phyloP scores from a whole-genome alignment of 2,888 invertebrate genomes.

The Drymonia ruficornis region DNA sequence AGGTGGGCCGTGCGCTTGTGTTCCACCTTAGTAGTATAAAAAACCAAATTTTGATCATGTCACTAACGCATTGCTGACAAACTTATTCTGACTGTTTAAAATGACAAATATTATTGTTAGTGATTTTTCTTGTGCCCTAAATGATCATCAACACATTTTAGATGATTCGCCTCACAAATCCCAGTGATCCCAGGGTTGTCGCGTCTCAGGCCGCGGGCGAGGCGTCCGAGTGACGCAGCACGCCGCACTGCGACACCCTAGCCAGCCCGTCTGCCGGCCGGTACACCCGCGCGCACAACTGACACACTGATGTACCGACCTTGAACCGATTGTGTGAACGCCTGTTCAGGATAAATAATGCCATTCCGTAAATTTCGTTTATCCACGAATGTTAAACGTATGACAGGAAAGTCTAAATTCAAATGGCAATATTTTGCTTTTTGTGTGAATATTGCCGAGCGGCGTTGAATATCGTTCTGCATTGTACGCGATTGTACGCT shows the following conservation, averaged over 20 bases:
- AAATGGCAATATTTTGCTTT: neutral
- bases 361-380: neutral
- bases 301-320: conserved; percentile 23
- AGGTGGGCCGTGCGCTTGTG: too few species aligned
- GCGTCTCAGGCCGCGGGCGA: conserved; percentile 13
- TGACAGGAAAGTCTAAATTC: neutral
- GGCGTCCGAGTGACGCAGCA: conserved; percentile 61
- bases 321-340: conserved; percentile 29
- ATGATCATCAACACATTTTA: too few species aligned
- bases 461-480: neutral
- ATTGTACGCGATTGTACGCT: neutral
- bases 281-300: conserved; percentile 21
- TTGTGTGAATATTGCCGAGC: neutral
- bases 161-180: neutral
- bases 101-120: too few species aligned
- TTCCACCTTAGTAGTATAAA: too few species aligned
- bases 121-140: too few species aligned
- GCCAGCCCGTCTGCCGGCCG: conserved; percentile 30
- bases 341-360: neutral
- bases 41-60: too few species aligned
- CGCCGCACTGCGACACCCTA: conserved; percentile 71
- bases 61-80: too few species aligned
- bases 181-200: neutral
- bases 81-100: too few species aligned
- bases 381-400: neutral